Percentiles rank a stretch among this genome's conserved stretches.
Evolutionary conservation across 2,113 vertebrate species (phyloP).

Genomic region (Passer domesticus): DNA sequence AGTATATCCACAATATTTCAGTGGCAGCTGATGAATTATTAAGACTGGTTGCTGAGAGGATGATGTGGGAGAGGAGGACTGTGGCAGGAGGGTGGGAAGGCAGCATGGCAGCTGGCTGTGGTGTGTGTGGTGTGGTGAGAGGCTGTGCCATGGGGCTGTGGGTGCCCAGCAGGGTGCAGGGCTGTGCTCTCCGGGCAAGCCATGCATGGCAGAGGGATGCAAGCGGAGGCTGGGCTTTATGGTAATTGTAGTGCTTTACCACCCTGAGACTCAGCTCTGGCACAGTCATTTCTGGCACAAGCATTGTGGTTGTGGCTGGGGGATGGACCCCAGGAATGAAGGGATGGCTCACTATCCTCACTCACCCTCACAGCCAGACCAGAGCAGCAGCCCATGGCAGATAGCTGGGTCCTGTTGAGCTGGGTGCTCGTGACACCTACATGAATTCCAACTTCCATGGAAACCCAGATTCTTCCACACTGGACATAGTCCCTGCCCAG

Average conservation of each 20-base stretch:
- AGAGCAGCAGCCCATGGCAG: neutral
- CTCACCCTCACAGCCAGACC: neutral
- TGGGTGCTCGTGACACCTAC: neutral
- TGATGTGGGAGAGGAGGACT: accelerated
- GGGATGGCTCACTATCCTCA: neutral
- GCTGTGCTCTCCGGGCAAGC: neutral
- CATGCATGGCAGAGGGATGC: accelerated
- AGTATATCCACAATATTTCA: neutral
- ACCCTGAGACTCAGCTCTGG: neutral
- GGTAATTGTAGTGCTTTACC: neutral
- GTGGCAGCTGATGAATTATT: neutral
- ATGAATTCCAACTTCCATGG: neutral
- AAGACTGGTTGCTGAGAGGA: neutral
- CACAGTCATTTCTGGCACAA: neutral
- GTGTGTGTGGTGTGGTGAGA: neutral
- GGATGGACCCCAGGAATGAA: neutral
- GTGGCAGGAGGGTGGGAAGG: neutral
- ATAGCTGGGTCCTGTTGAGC: neutral
- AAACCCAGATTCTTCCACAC: neutral
- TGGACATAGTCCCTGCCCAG: neutral
- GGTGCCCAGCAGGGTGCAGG: neutral
- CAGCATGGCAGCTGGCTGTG: neutral
- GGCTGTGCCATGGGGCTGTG: neutral
- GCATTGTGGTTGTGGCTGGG: neutral
- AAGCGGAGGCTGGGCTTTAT: neutral